Evolutionary conservation across 1,140 invertebrate genomes (phyloP).

Genomic region (Hyphantria cunea): DNA sequence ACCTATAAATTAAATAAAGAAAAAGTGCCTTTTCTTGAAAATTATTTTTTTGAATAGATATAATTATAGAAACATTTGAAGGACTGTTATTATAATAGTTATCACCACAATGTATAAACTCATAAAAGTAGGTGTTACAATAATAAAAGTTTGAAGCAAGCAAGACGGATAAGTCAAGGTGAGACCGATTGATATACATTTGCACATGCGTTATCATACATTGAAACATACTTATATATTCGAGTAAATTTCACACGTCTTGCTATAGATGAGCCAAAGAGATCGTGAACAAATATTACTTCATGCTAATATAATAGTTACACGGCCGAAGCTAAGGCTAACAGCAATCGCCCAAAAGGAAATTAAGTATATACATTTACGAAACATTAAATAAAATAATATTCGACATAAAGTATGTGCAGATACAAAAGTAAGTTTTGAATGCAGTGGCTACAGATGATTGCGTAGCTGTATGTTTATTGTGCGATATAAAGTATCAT

Average conservation of each 20-base stretch:
- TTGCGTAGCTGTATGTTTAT: too few species aligned
- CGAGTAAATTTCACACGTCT: conserved; percentile 17
- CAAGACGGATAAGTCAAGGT: too few species aligned
- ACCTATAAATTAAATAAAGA: conserved; percentile 2
- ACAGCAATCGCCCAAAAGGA: conserved; percentile 11
- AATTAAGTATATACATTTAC: neutral
- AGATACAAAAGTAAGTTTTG: too few species aligned
- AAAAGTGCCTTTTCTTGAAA: neutral
- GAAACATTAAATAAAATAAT: too few species aligned
- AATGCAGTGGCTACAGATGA: too few species aligned
- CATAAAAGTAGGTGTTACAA: neutral
- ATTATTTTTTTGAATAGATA: neutral
- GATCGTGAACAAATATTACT: conserved; percentile 57
- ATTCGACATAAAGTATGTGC: too few species aligned
- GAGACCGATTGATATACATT: too few species aligned
- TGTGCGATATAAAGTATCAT: too few species aligned
- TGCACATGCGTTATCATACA: neutral
- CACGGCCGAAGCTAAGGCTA: conserved; percentile 35
- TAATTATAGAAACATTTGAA: conserved; percentile 2
- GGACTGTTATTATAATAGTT: neutral
- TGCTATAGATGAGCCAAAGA: too few species aligned
- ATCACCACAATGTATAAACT: neutral
- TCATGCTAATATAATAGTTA: conserved; percentile 43
- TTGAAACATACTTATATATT: neutral
- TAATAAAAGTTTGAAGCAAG: too few species aligned